A percentile compares a stretch with the other conserved stretches of the same genome.
Conservation (phyloP, 1,140 invertebrate species). For the Goniozus legneri region DNA sequence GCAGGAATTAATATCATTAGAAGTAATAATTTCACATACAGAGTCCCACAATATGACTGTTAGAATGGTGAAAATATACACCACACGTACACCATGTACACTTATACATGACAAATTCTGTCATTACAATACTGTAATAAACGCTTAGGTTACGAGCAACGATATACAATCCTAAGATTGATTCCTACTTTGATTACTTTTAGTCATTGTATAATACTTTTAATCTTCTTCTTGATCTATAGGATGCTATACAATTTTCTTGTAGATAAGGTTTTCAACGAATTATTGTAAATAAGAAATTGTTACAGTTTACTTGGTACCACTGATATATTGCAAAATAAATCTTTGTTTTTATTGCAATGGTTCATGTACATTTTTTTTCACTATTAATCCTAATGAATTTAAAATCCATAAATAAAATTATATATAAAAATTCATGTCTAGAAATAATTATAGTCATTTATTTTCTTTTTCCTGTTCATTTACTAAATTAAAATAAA, state of each 20-base stretch:
- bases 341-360: constrained; percentile 22
- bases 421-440: too few relatives aligned
- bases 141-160: constrained; percentile 22
- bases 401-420: too few relatives aligned
- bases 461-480: constrained; percentile 51
- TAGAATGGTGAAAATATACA: constrained; percentile 28
- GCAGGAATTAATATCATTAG: constrained; percentile 76
- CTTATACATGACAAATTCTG: background rate
- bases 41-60: constrained; percentile 80
- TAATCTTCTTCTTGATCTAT: too few relatives aligned
- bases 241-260: constrained; percentile 6
- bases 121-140: background rate
- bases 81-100: too few relatives aligned
- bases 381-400: too few relatives aligned
- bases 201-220: too few relatives aligned
- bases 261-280: constrained; percentile 28
- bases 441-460: too few relatives aligned
- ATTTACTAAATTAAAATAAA: constrained; percentile 68
- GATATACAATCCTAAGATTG: constrained; percentile 22
- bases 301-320: constrained; percentile 21
- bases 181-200: constrained; percentile 21
- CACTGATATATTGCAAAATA: constrained; percentile 22
- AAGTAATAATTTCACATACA: constrained; percentile 83
- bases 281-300: constrained; percentile 29
- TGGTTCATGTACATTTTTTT: background rate